A percentile compares a stretch with the other conserved stretches of the same genome.
phyloP scores from a whole-genome alignment of 2,888 invertebrate genomes.

The Trissonchulus sp. region DNA sequence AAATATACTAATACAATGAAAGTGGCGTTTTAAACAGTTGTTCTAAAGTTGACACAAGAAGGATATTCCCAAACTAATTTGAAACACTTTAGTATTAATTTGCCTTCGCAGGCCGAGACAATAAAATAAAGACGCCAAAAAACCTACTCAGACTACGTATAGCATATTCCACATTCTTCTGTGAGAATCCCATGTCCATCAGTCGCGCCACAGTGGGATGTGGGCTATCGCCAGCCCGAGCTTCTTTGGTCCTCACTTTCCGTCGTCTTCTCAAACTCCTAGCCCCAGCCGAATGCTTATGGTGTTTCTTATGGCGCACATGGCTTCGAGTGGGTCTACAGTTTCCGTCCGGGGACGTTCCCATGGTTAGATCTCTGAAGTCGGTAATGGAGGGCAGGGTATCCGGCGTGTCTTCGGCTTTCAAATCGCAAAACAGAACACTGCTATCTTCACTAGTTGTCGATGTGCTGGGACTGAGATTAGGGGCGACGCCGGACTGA shows the following conservation, averaged over 20 bases:
- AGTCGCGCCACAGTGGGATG: constrained; percentile 17
- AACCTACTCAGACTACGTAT: constrained; percentile 13
- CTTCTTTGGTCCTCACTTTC: neutral
- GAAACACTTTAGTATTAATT: no score
- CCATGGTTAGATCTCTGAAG: constrained; percentile 19
- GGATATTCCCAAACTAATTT: no score
- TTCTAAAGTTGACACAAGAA: no score
- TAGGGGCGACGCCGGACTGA: neutral
- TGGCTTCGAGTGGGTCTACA: no score
- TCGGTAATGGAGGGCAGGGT: constrained; percentile 23
- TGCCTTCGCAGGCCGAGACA: no score
- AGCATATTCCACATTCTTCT: constrained; percentile 22
- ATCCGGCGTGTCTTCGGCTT: constrained; percentile 17
- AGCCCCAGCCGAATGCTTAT: neutral
- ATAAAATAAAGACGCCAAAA: no score
- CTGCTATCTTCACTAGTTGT: neutral
- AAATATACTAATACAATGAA: no score
- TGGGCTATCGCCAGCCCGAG: neutral
- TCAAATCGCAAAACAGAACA: constrained; percentile 8
- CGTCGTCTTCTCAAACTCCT: neutral
- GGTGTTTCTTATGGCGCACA: neutral
- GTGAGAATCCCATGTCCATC: constrained; percentile 25
- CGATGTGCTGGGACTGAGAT: neutral
- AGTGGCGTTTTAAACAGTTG: no score
- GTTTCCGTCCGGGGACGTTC: neutral